Evolutionary conservation across 1,140 invertebrate species (phyloP).

Genomic region (Sycophaga agraensis): DNA sequence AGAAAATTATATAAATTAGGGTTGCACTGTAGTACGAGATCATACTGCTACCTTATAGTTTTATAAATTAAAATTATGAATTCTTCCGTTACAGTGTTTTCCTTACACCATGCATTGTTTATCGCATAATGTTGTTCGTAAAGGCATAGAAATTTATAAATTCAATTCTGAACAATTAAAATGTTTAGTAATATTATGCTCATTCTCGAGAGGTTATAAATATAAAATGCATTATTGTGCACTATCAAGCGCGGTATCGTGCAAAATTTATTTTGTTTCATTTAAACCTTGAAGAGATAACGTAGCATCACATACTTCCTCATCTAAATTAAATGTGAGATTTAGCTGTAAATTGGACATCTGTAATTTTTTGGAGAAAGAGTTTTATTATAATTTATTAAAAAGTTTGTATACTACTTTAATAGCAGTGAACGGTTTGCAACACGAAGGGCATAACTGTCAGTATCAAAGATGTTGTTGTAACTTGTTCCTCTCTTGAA

Average conservation of each 20-base stretch:
- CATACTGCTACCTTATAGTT: too few species aligned
- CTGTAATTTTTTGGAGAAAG: constrained; percentile 18
- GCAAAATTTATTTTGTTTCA: constrained; percentile 7
- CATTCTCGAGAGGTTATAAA: constrained; percentile 1
- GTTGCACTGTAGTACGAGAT: too few species aligned
- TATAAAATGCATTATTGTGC: constrained; percentile 12
- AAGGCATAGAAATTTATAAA: not conserved
- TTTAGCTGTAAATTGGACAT: constrained; percentile 18
- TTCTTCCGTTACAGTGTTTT: too few species aligned
- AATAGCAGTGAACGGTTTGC: not conserved
- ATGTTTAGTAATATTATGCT: too few species aligned
- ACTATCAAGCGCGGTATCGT: constrained; percentile 10
- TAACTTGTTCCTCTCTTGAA: too few species aligned
- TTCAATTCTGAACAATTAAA: constrained; percentile 1
- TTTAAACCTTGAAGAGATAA: not conserved
- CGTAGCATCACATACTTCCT: not conserved
- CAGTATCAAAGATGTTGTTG: too few species aligned
- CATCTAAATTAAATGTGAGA: constrained; percentile 3
- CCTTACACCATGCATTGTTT: too few species aligned
- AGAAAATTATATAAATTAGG: too few species aligned
- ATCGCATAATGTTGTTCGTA: not conserved
- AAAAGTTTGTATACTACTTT: not conserved
- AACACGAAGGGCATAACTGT: too few species aligned
- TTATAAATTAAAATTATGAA: too few species aligned
- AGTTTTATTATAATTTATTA: not conserved